These are phyloP conservation scores for Helobdella robusta DNA, from an alignment of 2,888 invertebrate genomes.

Conservation along the genomic window DNA sequence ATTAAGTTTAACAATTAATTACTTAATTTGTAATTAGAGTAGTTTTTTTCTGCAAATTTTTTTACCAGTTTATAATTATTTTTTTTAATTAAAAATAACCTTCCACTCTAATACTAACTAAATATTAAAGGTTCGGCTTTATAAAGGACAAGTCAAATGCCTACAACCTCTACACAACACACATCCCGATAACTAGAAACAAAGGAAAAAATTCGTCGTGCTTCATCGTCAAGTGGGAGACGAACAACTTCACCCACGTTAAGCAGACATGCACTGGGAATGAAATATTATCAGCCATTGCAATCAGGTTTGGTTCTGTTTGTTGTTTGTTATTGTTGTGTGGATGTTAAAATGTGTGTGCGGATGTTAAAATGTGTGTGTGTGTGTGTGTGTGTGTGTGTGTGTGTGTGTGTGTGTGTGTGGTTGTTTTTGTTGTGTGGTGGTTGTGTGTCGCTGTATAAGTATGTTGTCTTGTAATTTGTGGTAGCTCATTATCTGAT, in stretches of 20 bases:
- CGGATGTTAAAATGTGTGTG: neutral
- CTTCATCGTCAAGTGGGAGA: conserved; percentile 72
- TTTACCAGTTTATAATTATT: neutral
- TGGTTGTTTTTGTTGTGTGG: too few relatives aligned
- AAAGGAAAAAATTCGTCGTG: conserved; percentile 52
- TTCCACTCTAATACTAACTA: neutral
- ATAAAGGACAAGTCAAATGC: conserved; percentile 62
- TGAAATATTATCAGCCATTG: conserved; percentile 44
- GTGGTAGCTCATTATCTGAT: too few relatives aligned
- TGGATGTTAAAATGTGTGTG: neutral
- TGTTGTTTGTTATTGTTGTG: neutral
- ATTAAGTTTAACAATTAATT: neutral
- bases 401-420: neutral
- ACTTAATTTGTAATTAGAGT: neutral
- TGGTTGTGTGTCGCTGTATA: too few relatives aligned
- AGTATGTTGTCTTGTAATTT: too few relatives aligned
- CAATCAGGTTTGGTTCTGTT: conserved; percentile 41
- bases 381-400: neutral
- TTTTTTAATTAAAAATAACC: neutral
- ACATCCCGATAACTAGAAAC: conserved; percentile 61
- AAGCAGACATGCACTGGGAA: conserved; percentile 55
- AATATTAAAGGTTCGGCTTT: conserved; percentile 52
- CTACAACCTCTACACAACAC: conserved; percentile 59
- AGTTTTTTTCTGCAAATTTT: neutral
- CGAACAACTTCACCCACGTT: conserved; percentile 55